A percentile compares a stretch with the other conserved stretches of the same genome.
Evolutionary conservation across 37 sponge, comb jelly and placozoan genomes (phyloP).

Genomic region (Cliona cf. orientalis): DNA sequence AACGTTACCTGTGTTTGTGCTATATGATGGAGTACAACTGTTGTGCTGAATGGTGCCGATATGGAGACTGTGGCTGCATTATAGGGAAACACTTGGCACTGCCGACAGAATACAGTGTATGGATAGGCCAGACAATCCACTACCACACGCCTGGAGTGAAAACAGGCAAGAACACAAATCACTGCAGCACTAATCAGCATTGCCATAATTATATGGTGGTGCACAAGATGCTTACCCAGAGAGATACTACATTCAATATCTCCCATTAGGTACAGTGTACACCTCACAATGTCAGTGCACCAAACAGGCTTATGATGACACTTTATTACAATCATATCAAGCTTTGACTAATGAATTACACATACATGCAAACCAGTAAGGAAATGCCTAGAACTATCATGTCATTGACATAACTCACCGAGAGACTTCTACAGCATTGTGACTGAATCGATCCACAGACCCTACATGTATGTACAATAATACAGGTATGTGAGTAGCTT

Average conservation of each 20-base stretch:
- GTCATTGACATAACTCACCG: constrained; percentile 13
- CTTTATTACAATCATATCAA: too few relatives aligned
- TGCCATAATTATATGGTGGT: neutral
- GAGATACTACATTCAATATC: neutral
- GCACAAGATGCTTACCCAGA: neutral
- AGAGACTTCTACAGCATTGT: neutral
- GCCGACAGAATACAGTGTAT: constrained; percentile 47
- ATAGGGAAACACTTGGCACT: constrained; percentile 69
- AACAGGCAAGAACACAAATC: neutral
- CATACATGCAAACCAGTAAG: too few relatives aligned
- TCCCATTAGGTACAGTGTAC: neutral
- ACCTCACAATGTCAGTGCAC: too few relatives aligned
- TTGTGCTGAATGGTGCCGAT: constrained; percentile 31
- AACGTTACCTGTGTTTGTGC: constrained; percentile 32
- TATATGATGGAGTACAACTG: constrained; percentile 39
- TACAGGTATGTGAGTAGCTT: too few relatives aligned
- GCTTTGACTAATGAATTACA: too few relatives aligned
- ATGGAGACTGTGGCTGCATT: constrained; percentile 1
- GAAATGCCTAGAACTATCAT: neutral
- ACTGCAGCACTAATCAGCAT: neutral
- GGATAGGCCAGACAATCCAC: constrained; percentile 60
- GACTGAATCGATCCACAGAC: constrained; percentile 31
- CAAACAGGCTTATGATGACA: too few relatives aligned
- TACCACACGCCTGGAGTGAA: constrained; percentile 31
- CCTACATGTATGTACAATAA: constrained; percentile 14